phyloP scores from a whole-genome alignment of 2,113 vertebrate species.

The Urocynchramus pylzowi region DNA sequence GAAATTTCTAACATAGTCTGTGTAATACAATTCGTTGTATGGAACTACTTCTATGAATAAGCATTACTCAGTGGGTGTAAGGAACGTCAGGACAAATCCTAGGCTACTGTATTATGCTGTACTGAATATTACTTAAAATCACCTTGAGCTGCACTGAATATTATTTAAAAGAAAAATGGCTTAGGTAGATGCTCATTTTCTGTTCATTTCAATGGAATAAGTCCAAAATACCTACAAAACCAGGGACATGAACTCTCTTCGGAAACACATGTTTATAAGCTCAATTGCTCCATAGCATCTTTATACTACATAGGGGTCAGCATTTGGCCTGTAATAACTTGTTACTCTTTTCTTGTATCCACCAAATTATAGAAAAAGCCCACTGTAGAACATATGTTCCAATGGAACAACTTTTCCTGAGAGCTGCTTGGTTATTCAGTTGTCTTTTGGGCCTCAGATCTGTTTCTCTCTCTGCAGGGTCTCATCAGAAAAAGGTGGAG shows the following conservation, averaged over 20 bases:
- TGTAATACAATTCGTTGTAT: slow-evolving; percentile 10
- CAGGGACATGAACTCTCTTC: neutral
- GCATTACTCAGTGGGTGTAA: slow-evolving; percentile 42
- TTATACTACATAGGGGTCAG: neutral
- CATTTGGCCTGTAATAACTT: neutral
- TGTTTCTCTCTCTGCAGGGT: neutral
- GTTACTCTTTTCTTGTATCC: neutral
- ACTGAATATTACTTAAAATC: neutral
- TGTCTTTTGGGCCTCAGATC: neutral
- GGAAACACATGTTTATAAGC: neutral
- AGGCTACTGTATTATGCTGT: neutral
- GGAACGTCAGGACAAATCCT: neutral
- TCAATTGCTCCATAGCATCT: neutral
- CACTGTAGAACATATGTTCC: neutral
- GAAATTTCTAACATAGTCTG: slow-evolving; percentile 27
- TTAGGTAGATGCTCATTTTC: neutral
- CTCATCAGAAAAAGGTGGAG: neutral
- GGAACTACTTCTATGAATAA: slow-evolving; percentile 56
- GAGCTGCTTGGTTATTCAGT: neutral
- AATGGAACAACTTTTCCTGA: neutral
- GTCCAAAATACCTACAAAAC: neutral
- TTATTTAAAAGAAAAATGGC: neutral
- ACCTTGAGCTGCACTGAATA: neutral
- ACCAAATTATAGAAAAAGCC: neutral
- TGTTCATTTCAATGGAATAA: neutral